These are phyloP conservation scores for Accipiter virgatus DNA, from an alignment of 2,113 vertebrate genomes.

Conservation along the genomic window DNA sequence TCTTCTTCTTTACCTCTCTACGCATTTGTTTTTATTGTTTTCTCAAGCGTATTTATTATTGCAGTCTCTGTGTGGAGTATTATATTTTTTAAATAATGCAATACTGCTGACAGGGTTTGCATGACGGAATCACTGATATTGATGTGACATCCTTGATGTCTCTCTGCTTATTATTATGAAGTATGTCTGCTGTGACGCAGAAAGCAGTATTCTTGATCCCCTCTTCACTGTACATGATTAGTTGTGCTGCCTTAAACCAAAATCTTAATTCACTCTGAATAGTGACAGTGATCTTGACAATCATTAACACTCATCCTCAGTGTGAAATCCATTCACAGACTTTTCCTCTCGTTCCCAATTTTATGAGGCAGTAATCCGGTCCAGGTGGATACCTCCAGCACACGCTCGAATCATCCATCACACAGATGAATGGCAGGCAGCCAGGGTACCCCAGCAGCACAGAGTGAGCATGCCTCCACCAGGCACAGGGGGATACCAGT, in stretches of 20 bases:
- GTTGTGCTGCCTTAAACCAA: background rate
- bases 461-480: accelerated
- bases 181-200: background rate
- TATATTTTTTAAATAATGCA: slow-evolving; percentile 29
- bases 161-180: slow-evolving; percentile 46
- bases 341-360: background rate
- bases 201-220: background rate
- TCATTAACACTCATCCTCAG: background rate
- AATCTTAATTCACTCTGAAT: slow-evolving; percentile 8
- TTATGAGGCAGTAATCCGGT: background rate
- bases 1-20: background rate
- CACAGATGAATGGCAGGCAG: background rate
- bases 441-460: accelerated
- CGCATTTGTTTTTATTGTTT: background rate
- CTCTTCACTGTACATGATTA: background rate
- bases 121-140: slow-evolving; percentile 1
- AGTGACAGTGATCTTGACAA: background rate
- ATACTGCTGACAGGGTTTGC: background rate
- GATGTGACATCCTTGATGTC: slow-evolving; percentile 28
- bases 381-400: background rate
- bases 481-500: accelerated
- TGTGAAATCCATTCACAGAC: background rate
- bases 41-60: background rate
- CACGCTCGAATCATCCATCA: background rate
- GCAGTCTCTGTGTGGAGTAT: background rate